Evolutionary conservation across 1,140 invertebrate species (phyloP).

Genomic region (Apis cerana): DNA sequence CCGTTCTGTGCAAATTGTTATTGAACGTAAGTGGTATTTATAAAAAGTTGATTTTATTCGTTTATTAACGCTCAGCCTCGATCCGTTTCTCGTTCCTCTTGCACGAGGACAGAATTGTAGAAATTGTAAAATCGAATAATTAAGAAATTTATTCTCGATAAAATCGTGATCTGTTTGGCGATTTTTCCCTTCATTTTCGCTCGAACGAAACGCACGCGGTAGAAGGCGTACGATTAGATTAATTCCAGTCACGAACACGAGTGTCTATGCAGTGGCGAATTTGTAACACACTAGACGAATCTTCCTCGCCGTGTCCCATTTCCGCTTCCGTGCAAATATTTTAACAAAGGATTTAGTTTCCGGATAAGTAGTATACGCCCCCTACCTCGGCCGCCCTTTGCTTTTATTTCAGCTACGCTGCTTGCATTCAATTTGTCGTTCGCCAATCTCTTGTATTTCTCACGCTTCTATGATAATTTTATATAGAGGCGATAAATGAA

Average conservation of each 20-base stretch:
- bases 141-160: too few relatives aligned
- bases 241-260: background rate
- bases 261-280: background rate
- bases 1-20: too few relatives aligned
- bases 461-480: background rate
- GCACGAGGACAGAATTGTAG: too few relatives aligned
- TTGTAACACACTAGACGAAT: background rate
- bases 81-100: too few relatives aligned
- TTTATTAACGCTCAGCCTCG: too few relatives aligned
- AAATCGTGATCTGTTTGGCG: too few relatives aligned
- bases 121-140: too few relatives aligned
- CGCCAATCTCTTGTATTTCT: background rate
- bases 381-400: background rate
- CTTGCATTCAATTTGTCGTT: background rate
- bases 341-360: constrained; percentile 2
- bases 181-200: too few relatives aligned
- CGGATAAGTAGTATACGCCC: background rate
- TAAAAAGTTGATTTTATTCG: too few relatives aligned
- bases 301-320: background rate
- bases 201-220: too few relatives aligned
- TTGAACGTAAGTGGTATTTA: too few relatives aligned
- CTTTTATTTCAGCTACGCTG: background rate
- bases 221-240: too few relatives aligned
- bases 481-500: background rate
- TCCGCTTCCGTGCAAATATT: background rate